Base-by-base conservation (phyloP, 2,888 invertebrate genomes). In the Eutolmus rufibarbis region DNA sequence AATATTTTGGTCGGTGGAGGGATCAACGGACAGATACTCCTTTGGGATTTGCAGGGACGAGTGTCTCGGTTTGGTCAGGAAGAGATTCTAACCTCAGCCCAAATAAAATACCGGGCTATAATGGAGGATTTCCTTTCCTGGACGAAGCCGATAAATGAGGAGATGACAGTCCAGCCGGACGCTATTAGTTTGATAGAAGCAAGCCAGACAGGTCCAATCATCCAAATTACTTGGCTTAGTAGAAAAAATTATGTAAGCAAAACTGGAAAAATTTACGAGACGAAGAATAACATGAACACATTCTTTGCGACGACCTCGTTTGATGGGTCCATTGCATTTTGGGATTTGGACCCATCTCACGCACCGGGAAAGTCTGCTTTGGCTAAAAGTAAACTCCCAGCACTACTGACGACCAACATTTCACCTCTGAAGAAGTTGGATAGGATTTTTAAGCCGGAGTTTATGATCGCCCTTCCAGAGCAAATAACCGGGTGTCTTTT, bases 1-100 rank as follows among this genome's bases (percentile, higher is more conserved):
- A 95, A 96, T 90, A 91, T 96, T 79, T 91, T 97, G 37, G 90
- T 96, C 74, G 97, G 96, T 7, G 97, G 97, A 5, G 95, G 95
- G 87, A 92, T 93, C 2, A 96, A 96, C 91, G 97, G 97, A 1
- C 95, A 96, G 93, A 92, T 96, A 9, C 93, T 95, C 23, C 90
- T 96, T 74, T 96, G 96, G 96, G 96, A 96, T 91, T 92, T 96
- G 87, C 94, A 94, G 40, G 94, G 94, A 86, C 95, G 95, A 89
- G 92, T 95, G 34, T 94, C 95, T 89, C 94, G 94, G 89, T 93
- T 95, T 1, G 96, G 96, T 90, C 93, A 93, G 66, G 93, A 95
- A 81, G 94, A 94, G 90, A 94, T 95, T 14, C 90, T 95, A 19
- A 95, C 95, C 28, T 93, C 94, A 76, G 94, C 93, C 0, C 95